Evolutionary conservation across 2,797 vertebrate genomes (phyloP), one percentile per base, ranked within the genome.

Genomic region (Fundulus diaphanus): DNA sequence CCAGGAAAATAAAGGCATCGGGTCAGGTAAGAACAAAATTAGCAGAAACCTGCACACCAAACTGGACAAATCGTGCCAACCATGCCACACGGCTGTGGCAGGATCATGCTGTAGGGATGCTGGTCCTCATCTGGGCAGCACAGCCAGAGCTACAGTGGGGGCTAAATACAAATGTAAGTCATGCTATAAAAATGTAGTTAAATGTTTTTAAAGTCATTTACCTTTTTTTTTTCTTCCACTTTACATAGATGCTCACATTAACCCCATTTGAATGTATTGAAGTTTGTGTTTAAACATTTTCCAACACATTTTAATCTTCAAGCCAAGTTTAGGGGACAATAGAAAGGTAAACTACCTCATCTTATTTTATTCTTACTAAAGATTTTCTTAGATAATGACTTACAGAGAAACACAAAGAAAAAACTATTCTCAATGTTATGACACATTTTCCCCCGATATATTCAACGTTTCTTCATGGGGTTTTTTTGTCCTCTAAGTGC

Each of bases 401-500:
- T 7, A 1, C 35, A 7, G 1, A 74, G 40, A 65, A 68, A 82
- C 27, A 31, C 15, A 59, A 9, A n/a, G n/a, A n/a, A n/a, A n/a
- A 7, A 33, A 33, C 56, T 33, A 18, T 59, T 33, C 7, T 46
- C 67, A 49, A 56, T 46, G 29, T 69, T 42, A 74, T 24, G 76
- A 51, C 49, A 65, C 54, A 52, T 49, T 29, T 31, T 77, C 74
- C 48, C 75, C 48, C n/a, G 5, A 7, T 6, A 44, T 44, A 44
- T 63, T 63, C 5, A 78, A 12, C 49, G 29, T 42, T 72, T 69
- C 72, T 54, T 82, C 68, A 48, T 40, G 74, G 68, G 27, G 76
- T 52, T 54, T 27, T 29, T 27, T 56, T 29, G n/a, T n/a, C n/a
- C 5, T 35, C 13, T 31, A 18, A 59, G 63, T 46, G 42, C 44